A percentile compares a stretch with the other conserved stretches of the same genome.
These are phyloP conservation scores for Cheilosia vulpina DNA, from an alignment of 2,888 invertebrate species.

Conservation along the genomic window DNA sequence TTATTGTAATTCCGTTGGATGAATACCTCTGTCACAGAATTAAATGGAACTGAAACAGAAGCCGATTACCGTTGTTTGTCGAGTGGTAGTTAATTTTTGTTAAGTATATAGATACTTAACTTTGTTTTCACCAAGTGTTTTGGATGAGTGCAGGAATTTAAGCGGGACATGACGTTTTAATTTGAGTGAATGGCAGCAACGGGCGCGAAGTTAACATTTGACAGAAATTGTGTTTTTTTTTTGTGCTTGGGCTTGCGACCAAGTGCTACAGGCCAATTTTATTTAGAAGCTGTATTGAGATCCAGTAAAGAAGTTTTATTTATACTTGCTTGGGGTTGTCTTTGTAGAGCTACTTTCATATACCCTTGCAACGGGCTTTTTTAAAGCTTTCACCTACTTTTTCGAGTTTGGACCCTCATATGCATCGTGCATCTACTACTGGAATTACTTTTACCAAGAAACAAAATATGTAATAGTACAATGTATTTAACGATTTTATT, in stretches of 20 bases:
- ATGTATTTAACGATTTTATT: constrained; percentile 4
- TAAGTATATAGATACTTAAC: neutral
- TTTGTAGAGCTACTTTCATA: too few relatives aligned
- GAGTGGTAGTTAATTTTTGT: constrained; percentile 19
- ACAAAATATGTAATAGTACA: neutral
- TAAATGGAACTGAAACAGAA: constrained; percentile 11
- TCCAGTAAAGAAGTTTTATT: too few relatives aligned
- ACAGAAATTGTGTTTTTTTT: neutral
- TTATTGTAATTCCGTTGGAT: neutral
- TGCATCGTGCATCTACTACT: too few relatives aligned
- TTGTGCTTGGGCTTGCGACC: too few relatives aligned
- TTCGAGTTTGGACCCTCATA: too few relatives aligned
- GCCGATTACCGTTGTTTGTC: constrained; percentile 24
- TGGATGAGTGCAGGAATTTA: neutral
- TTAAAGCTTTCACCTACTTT: too few relatives aligned
- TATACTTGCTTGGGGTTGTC: too few relatives aligned
- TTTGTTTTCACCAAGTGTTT: neutral
- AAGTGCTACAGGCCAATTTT: too few relatives aligned
- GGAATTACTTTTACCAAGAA: too few relatives aligned
- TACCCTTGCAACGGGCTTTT: too few relatives aligned
- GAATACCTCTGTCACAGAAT: constrained; percentile 1
- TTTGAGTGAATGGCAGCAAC: neutral
- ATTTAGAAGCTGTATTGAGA: too few relatives aligned
- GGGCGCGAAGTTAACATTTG: neutral
- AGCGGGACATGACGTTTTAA: neutral